Evolutionary conservation across 2,113 vertebrate species (phyloP).

Genomic region (Pomatorhinus ruficollis): DNA sequence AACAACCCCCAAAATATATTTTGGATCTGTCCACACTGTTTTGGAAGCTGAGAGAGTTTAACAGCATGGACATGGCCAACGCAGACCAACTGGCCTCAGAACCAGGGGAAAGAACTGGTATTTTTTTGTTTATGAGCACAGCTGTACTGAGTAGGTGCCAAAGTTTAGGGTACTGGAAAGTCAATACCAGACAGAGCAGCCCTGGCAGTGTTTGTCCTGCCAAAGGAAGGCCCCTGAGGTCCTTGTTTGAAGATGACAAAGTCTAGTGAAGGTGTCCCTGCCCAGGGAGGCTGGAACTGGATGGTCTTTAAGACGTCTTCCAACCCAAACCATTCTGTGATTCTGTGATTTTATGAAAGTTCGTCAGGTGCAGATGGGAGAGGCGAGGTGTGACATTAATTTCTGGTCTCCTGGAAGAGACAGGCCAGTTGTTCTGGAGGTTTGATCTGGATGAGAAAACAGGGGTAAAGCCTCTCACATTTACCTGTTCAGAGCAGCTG

Average conservation of each 20-base stretch:
- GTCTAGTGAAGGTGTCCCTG: not conserved
- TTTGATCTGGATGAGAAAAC: not conserved
- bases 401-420: not conserved
- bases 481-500: not conserved
- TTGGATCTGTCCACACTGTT: not conserved
- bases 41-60: not conserved
- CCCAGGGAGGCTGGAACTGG: not conserved
- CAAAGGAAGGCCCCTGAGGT: not conserved
- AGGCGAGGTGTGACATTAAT: not conserved
- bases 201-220: not conserved
- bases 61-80: not conserved
- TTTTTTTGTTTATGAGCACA: not conserved
- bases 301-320: not conserved
- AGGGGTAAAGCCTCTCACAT: not conserved
- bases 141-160: not conserved
- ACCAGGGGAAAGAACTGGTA: not conserved
- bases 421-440: not conserved
- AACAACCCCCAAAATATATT: not conserved
- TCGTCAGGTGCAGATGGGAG: not conserved
- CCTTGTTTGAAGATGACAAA: not conserved
- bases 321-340: not conserved
- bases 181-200: not conserved
- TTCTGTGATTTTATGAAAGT: not conserved
- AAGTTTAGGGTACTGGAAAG: not conserved
- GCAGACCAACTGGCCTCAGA: not conserved